phyloP scores from a whole-genome alignment of 37 sponge, comb jelly and placozoan species.

The Aplysina aerophoba region DNA sequence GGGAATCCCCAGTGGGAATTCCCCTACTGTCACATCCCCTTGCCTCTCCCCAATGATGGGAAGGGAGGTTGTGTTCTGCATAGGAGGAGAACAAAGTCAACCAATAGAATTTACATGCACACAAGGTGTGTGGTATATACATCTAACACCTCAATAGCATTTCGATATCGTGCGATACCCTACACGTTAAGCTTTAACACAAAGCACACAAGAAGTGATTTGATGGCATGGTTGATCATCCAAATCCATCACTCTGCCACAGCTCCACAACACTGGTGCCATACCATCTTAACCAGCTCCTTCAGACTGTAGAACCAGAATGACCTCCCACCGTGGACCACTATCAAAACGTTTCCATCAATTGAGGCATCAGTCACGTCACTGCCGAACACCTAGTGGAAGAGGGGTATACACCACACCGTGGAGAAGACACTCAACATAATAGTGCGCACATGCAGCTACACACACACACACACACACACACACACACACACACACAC shows the following conservation, averaged over 20 bases:
- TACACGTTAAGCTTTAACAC: too few relatives aligned
- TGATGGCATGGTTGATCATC: too few relatives aligned
- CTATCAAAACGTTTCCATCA: conserved; percentile 51
- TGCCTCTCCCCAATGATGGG: conserved; percentile 50
- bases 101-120: too few relatives aligned
- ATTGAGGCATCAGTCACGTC: conserved; percentile 57
- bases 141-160: too few relatives aligned
- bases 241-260: too few relatives aligned
- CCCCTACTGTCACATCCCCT: conserved; percentile 39
- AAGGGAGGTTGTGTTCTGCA: conserved; percentile 54
- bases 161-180: too few relatives aligned
- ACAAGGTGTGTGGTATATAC: too few relatives aligned
- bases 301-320: conserved; percentile 7
- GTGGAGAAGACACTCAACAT: background rate
- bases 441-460: background rate
- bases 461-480: background rate
- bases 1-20: conserved; percentile 52
- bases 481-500: background rate
- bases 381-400: conserved; percentile 69
- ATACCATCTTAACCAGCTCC: background rate
- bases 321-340: background rate
- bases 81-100: too few relatives aligned
- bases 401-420: background rate
- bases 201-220: too few relatives aligned
- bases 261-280: too few relatives aligned